Base-by-base conservation (phyloP, 2,113 vertebrate genomes). In the Cacatua alba region DNA sequence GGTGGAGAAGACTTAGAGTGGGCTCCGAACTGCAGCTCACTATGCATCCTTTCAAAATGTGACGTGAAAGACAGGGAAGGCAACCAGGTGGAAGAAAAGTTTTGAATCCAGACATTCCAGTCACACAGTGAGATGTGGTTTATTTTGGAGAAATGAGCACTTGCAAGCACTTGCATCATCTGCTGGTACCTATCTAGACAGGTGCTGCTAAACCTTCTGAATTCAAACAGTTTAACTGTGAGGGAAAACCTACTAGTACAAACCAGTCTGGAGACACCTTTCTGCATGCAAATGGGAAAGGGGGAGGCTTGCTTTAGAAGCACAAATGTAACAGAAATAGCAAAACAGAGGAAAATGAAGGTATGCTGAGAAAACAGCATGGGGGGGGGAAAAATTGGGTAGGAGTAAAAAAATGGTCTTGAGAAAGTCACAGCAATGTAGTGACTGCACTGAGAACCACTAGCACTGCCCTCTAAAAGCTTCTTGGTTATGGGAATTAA, bases 201-300 rank as follows among this genome's bases (percentile, higher is more conserved):
- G 70, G 35, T 82, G 74, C 9, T 92, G 59, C 75, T 80, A 87
- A 92, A 63, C 39, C 43, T 72, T 69, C 83, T 82, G 46, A 69
- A 95, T 88, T 93, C 70, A 86, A 82, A 63, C 35, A 46, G 63
- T 43, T 93, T 90, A 59, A 65, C 90, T 87, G 53, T 59, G 75
- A 87, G 41, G 53, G 49, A 29, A 83, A 84, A 67, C 28, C 37
- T 59, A 33, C 24, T 2, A 6, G 57, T 35, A 24, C n/a, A 59
- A 85, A 92, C 82, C 67, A 53, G 92, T 53, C 59, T 93, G 86
- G 44, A 85, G 63, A 29, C 9, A 11, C 63, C 31, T 16, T 86
- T 67, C 37, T 76, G 53, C 60, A 88, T 77, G 82, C 87, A 94
- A 86, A 90, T 82, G 33, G n/a, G 17, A 39, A 83, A 59, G 53